Percentiles rank a stretch among this genome's conserved stretches.
Conservation (phyloP, 2,888 invertebrate genomes). For the Drosophila dives region DNA sequence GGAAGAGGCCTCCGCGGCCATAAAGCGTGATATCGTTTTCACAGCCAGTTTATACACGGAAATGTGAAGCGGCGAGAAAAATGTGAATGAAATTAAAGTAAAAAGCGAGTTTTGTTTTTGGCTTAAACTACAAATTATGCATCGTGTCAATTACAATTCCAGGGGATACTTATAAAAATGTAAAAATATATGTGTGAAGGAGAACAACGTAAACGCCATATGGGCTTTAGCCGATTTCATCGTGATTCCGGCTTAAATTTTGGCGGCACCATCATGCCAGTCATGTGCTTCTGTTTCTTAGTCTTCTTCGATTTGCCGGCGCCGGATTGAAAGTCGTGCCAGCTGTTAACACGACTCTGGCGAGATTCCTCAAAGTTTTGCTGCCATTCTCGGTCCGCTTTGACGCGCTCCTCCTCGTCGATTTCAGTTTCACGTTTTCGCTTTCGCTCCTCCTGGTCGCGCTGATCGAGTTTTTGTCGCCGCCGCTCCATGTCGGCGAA, state of each 20-base stretch:
- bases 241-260: constrained; percentile 97
- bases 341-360: constrained; percentile 95
- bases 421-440: constrained; percentile 97
- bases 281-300: constrained; percentile 92
- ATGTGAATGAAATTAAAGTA: constrained; percentile 4
- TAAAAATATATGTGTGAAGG: constrained; percentile 66
- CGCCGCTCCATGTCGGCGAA: constrained; percentile 98
- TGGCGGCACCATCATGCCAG: constrained; percentile 92
- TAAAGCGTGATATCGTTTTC: constrained; percentile 99
- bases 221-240: constrained; percentile 83
- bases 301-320: constrained; percentile 87
- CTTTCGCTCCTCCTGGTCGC: constrained; percentile 97
- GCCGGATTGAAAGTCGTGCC: constrained; percentile 95
- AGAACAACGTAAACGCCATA: constrained; percentile 33
- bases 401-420: constrained; percentile 95
- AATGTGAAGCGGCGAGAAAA: constrained; percentile 51
- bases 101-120: constrained; percentile 47
- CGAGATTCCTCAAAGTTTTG: constrained; percentile 99
- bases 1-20: constrained; percentile 96
- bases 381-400: constrained; percentile 97
- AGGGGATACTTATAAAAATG: constrained; percentile 75
- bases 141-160: constrained; percentile 71
- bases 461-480: constrained; percentile 92
- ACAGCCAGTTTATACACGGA: constrained; percentile 96
- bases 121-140: constrained; percentile 63